Conservation (phyloP, 2,113 vertebrate genomes). For the Callipepla californica region DNA sequence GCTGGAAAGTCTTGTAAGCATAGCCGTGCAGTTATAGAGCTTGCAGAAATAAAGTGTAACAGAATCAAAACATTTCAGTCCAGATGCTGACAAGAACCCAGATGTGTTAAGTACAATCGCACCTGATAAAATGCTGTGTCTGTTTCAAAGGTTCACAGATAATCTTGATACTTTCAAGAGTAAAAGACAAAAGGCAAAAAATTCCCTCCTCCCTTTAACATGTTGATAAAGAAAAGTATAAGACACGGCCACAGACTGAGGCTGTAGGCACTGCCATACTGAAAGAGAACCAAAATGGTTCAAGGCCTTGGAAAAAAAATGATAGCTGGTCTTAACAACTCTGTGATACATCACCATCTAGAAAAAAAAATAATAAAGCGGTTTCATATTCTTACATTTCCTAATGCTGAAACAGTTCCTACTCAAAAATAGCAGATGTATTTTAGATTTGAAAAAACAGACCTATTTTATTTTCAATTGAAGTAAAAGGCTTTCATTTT, state of each 20-base stretch:
- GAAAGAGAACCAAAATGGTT: background rate
- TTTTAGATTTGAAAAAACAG: background rate
- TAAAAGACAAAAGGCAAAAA: background rate
- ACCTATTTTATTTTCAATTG: background rate
- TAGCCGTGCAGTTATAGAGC: background rate
- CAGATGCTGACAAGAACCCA: background rate
- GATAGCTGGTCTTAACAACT: background rate
- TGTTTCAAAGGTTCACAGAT: background rate
- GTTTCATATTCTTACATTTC: background rate
- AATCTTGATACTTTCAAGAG: background rate
- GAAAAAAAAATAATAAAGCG: background rate
- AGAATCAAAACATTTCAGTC: background rate
- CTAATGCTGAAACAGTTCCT: background rate
- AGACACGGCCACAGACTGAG: background rate
- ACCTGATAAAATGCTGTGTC: background rate
- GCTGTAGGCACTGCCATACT: background rate
- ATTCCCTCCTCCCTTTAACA: background rate
- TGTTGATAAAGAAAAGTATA: background rate
- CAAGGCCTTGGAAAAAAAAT: background rate
- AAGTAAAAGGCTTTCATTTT: conserved; percentile 15
- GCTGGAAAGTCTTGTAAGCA: background rate
- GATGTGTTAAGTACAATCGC: background rate
- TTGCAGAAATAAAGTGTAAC: background rate
- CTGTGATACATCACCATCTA: background rate
- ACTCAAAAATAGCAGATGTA: background rate